Evolutionary conservation across 2,888 invertebrate species (phyloP), one percentile per base, ranked within the genome.

Genomic region (Pasiphila rectangulata): DNA sequence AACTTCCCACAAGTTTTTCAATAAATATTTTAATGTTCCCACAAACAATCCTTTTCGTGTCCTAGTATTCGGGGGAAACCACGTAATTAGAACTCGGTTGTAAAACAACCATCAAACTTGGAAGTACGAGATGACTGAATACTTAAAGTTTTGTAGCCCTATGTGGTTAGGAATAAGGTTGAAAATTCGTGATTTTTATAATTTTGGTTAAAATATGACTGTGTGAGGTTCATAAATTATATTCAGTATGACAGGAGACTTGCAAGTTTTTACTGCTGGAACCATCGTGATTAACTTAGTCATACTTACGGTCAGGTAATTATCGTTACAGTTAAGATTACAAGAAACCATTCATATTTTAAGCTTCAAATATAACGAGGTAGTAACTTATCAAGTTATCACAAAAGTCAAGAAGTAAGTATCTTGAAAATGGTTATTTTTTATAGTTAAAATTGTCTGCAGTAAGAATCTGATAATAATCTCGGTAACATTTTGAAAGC

Each of bases 101-200:
- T 88, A 87, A 87, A 88, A 87, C 74, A 83, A 77, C 84, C 84
- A 85, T 88, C 82, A 87, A 86, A 81, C 72, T 76, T 72, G 64
- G 71, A 77, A 81, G 72, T 75, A 77, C 69, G 74, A 72, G 72
- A 70, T 59, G 72, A 67, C 78, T 73, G 76, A 76, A 67, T 63
- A 50, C 17, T 51, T 54, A 46, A 57, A 65, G 59, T 13, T 16
- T 3, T 17, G 10, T 9, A 1, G 16, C 10, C 39, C 20, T 45
- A 34, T 45, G 7, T 0, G 0, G 0, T 0, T 27, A 7, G 1
- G 0, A 0, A 53, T 71, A 79, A 56, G 57, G 60, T 44, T 46
- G 38, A 61, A 38, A 64, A 46, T 61, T 12, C 35, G 37, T 49
- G 35, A 24, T 29, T n/a, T 30, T 23, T 27, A 20, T 44, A 20